Base-by-base conservation (phyloP, 2,797 vertebrate genomes). In the Acrossocheilus fasciatus region DNA sequence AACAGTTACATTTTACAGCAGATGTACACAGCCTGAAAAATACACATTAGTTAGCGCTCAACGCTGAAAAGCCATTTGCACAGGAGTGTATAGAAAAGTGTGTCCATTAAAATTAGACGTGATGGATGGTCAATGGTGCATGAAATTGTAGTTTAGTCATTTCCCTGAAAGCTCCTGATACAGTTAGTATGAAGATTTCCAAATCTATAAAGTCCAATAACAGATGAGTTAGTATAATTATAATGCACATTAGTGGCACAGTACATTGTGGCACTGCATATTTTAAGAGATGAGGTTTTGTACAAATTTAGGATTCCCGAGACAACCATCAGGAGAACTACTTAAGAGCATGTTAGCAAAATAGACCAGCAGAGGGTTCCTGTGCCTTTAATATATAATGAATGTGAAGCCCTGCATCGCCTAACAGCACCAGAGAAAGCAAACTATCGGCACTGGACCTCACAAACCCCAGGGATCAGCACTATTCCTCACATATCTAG, bases 401-500 rank as follows among this genome's bases (percentile, higher is more conserved):
- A 86, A 74, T 52, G 30, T 66, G 84, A 86, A 41, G 30, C 39
- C 68, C 39, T 20, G 57, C 64, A 64, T 68, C 74, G 78, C 57
- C 74, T 86, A 86, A 81, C 78, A 81, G 85, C 69, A 50, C 43
- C 64, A 66, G 78, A 81, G 20, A 86, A 81, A 81, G 68, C 52
- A 72, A 84, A 79, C 78, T 78, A 15, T 47, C 77, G 82, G 47
- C 59, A 54, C 26, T 50, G 68, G 54, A 52, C 74, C 81, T 75
- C 62, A 50, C 62, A 87, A 84, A 72, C 87, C 82, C 62, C 15
- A 36, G 85, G 50, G 83, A 87, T 87, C 78, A 83, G 69, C 82
- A 85, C 45, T 66, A 75, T 86, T 81, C 78, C 57, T 74, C 85
- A 86, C 78, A 84, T 6, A 79, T 70, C 59, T 30, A 84, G 43